phyloP scores from a whole-genome alignment of 2,888 invertebrate species.

The Reticulitermes lucifugus region DNA sequence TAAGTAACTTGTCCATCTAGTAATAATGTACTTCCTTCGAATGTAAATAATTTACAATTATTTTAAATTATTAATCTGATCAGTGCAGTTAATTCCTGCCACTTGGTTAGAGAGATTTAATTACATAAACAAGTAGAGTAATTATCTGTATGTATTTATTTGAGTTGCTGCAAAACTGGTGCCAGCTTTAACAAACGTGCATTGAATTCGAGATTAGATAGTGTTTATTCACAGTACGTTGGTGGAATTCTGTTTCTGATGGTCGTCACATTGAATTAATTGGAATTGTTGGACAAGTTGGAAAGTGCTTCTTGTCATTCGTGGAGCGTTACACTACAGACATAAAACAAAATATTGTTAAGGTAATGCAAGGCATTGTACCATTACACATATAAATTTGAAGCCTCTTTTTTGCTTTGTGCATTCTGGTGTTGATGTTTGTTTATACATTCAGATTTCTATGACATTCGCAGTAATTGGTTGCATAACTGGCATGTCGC shows the following conservation, averaged over 20 bases:
- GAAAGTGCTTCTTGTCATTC: no score
- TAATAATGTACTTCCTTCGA: neutral
- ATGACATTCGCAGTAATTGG: no score
- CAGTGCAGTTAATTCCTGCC: neutral
- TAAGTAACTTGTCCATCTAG: no score
- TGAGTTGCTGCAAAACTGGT: neutral
- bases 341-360: no score
- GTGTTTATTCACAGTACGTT: neutral
- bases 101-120: neutral
- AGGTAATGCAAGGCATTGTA: no score
- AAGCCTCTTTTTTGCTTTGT: no score
- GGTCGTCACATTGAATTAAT: neutral
- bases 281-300: no score
- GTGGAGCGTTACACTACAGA: no score
- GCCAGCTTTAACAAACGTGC: neutral
- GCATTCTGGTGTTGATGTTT: no score
- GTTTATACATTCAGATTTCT: no score
- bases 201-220: neutral
- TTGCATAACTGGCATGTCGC: no score
- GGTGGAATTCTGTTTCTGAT: neutral
- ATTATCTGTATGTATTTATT: neutral
- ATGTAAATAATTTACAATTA: neutral
- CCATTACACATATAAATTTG: no score
- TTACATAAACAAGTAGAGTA: neutral
- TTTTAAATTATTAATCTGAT: neutral